Percentiles rank a stretch among this genome's conserved stretches.
Conservation (phyloP, 1,140 invertebrate species). For the Drosophila suzukii region DNA sequence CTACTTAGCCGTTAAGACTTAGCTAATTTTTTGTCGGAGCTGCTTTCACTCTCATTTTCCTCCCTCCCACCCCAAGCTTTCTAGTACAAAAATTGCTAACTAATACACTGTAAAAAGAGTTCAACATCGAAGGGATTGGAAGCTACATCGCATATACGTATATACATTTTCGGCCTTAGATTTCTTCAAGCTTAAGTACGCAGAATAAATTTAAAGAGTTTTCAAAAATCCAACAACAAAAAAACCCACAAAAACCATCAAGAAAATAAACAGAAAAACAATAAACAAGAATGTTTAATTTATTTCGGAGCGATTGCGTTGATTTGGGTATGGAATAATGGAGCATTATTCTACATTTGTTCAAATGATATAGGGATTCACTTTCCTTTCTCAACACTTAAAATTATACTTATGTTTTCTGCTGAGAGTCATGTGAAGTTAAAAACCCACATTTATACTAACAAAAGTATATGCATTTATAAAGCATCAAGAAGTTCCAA, state of each 20-base stretch:
- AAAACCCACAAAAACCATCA: conserved; percentile 56
- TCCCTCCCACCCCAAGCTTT: conserved; percentile 52
- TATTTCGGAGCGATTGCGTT: neutral
- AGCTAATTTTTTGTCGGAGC: conserved; percentile 76
- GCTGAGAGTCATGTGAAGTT: no score
- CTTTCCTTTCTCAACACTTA: no score
- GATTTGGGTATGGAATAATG: neutral
- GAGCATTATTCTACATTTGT: no score
- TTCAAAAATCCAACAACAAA: conserved; percentile 41
- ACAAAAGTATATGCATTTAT: no score
- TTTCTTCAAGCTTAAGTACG: conserved; percentile 69
- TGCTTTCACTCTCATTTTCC: conserved; percentile 50
- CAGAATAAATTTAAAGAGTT: conserved; percentile 56
- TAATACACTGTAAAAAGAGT: conserved; percentile 62
- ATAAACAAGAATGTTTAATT: conserved; percentile 44
- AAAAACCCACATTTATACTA: no score
- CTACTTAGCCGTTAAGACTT: conserved; percentile 66
- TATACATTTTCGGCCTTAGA: conserved; percentile 79
- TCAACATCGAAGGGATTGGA: conserved; percentile 43
- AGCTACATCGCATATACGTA: conserved; percentile 67
- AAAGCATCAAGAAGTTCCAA: neutral
- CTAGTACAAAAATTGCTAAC: conserved; percentile 69
- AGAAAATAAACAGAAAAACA: conserved; percentile 61
- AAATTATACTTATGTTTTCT: no score
- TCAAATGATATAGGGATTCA: no score